Conservation (phyloP, 2,888 invertebrate species). For the Formica aserva region DNA sequence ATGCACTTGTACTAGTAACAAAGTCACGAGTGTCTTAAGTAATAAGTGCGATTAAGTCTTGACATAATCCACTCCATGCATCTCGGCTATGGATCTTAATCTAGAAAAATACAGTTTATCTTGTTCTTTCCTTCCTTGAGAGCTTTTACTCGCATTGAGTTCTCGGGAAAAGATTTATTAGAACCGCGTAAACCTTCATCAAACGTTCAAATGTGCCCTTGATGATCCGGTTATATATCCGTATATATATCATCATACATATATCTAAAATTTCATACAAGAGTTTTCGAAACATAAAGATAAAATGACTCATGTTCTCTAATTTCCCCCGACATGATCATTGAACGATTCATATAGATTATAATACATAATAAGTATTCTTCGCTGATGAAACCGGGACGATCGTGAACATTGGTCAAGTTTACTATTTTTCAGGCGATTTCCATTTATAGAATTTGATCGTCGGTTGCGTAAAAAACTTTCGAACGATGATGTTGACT, state of each 20-base stretch:
- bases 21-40: slow-evolving; percentile 62
- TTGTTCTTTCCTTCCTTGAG: slow-evolving; percentile 58
- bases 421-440: slow-evolving; percentile 11
- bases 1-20: slow-evolving; percentile 19
- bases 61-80: neutral
- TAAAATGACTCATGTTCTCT: neutral
- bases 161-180: slow-evolving; percentile 39
- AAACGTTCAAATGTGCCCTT: slow-evolving; percentile 23
- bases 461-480: slow-evolving; percentile 15
- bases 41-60: slow-evolving; percentile 71
- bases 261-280: slow-evolving; percentile 47
- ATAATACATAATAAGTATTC: slow-evolving; percentile 30
- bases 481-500: neutral
- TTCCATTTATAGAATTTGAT: neutral
- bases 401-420: slow-evolving; percentile 17
- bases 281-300: slow-evolving; percentile 15
- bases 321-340: neutral
- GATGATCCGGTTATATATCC: slow-evolving; percentile 21
- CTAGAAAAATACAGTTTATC: slow-evolving; percentile 82
- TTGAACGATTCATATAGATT: slow-evolving; percentile 18
- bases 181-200: slow-evolving; percentile 28
- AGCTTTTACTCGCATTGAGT: neutral
- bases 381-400: slow-evolving; percentile 1
- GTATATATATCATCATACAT: slow-evolving; percentile 59
- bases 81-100: slow-evolving; percentile 62